Percentiles rank a stretch among this genome's conserved stretches.
Conservation (phyloP, 2,797 vertebrate genomes). For the Megaceryle alcyon region DNA sequence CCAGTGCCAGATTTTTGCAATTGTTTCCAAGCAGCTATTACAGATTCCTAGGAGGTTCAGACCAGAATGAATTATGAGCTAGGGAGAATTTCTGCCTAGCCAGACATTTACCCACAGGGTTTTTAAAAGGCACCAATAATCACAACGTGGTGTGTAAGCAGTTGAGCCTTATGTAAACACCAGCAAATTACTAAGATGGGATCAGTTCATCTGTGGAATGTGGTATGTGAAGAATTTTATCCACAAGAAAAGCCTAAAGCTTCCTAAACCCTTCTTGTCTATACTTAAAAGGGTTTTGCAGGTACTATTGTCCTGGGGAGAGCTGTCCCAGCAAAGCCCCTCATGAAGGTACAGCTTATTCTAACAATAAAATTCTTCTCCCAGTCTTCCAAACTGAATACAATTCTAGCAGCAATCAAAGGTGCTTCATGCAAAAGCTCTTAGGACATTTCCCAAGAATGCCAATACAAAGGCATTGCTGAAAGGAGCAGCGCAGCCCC, state of each 20-base stretch:
- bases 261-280: neutral
- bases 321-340: neutral
- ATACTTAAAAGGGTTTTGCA: neutral
- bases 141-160: neutral
- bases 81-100: neutral
- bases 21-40: neutral
- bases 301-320: neutral
- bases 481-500: neutral
- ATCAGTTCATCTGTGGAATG: neutral
- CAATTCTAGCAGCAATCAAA: neutral
- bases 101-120: conserved; percentile 30
- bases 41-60: neutral
- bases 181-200: neutral
- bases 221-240: neutral
- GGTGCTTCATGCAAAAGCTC: neutral
- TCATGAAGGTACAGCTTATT: neutral
- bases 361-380: neutral
- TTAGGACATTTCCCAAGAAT: neutral
- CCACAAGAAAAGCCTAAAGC: neutral
- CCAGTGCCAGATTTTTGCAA: neutral
- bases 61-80: neutral
- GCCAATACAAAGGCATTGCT: neutral
- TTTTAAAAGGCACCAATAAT: conserved; percentile 25
- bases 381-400: neutral
- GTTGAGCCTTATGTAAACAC: conserved; percentile 31